Base-by-base conservation (phyloP, 2,888 invertebrate species). In the Xestia sexstrigata region DNA sequence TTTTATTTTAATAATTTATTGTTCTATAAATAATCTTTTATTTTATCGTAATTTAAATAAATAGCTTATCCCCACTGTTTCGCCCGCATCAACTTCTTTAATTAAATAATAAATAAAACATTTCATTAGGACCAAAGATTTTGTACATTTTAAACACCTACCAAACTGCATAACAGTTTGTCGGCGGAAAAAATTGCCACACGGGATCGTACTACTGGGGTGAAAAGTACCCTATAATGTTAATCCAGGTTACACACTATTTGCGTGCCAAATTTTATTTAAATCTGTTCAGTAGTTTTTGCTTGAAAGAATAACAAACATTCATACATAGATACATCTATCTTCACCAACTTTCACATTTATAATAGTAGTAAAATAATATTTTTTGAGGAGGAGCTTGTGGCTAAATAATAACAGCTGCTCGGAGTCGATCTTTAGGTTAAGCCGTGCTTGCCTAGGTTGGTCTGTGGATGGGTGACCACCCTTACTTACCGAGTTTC, bases 1-100 rank as follows among this genome's bases (percentile, higher is more conserved):
- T n/a, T 79, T 65, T 23, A 3, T 71, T 68, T 70, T 20, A 70
- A 71, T 71, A 55, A n/a, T 55, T 55, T 23, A 20, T 26, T 15
- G 26, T n/a, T 17, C 17, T 5, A 13, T 70, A 30, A 42, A 17
- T 23, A 35, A 35, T 4, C 35, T 2, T 35, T 35, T 35, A 55
- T 55, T 42, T 17, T 35, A 70, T 6, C 8, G 6, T n/a, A 47
- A 35, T 39, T 39, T 30, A 60, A 26, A 55, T 26, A 55, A n/a
- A 4, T n/a, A 52, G 5, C 2, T 58, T 26, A 58, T 26, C 4
- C 35, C 49, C 8, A 8, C 49, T 2, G 49, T 2, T 49, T 20
- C 49, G 52, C 11, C 52, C n/a, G 11, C 58, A 15, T 11, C 5
- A 26, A 30, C 17, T 17, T 30, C 30, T 3, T 17, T 17, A 30